Base-by-base conservation (phyloP, 2,113 vertebrate genomes). In the Malurus melanocephalus region DNA sequence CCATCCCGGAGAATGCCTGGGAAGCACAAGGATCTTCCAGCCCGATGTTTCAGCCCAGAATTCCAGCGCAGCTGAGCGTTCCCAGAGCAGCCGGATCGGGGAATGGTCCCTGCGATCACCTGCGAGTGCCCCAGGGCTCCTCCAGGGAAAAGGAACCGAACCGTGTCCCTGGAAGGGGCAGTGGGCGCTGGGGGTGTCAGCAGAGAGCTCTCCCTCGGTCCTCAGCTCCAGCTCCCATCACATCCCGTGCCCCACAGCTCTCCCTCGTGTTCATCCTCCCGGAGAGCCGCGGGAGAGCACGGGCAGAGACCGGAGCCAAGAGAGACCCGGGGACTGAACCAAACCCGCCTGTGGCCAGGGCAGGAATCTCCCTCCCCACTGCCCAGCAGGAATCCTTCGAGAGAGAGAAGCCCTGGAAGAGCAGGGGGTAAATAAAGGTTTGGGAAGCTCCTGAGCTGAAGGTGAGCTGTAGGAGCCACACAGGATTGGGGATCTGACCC, bases 21-120 rank as follows among this genome's bases (percentile, higher is more conserved):
- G 46, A 3, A 51, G 68, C 69, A 49, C 17, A 10, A 3, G 57
- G 4, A 26, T 4, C 57, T 16, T 7, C 33, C 9, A 3, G 12
- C 5, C 0, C 1, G 1, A 14, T 12, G 17, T 52, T 61, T 6
- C 4, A 33, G 1, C 38, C 8, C 38, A 4, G 28, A 8, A 38
- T 22, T 21, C 5, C 4, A 43, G 62, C 72, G 11, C 14, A 16
- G 45, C 33, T 7, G n/a, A 11, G 3, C 27, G 13, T n/a, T 11
- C 24, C 6, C 2, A 14, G 60, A 33, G 57, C 51, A 12, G 60
- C 48, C 7, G 4, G 4, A 3, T 28, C 42, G 4, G 10, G 35
- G 48, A 21, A 26, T 1, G n/a, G 10, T 24, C 40, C 19, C 27
- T 16, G 26, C 30, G 3, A 1, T 10, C 19, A 18, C 6, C 14